phyloP scores from a whole-genome alignment of 2,888 invertebrate species.

The Dryomyza anilis region DNA sequence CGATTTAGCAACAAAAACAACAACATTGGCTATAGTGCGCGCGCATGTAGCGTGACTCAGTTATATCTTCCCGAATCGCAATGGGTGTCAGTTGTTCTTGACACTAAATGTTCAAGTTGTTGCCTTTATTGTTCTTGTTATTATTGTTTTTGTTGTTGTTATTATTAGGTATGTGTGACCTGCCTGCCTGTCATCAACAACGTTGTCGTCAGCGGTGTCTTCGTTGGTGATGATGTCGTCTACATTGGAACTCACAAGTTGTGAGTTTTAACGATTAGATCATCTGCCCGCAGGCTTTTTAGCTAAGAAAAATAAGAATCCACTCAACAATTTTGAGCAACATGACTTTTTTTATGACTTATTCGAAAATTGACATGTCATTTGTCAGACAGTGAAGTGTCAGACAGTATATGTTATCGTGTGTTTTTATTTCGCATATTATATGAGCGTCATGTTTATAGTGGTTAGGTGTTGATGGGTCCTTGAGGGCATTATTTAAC shows the following conservation, averaged over 20 bases:
- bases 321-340: too few relatives aligned
- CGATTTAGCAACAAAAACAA: background rate
- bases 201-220: background rate
- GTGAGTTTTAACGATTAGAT: constrained; percentile 11
- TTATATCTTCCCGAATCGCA: background rate
- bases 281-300: background rate
- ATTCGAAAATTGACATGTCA: constrained; percentile 10
- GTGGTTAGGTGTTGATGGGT: background rate
- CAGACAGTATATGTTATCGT: background rate
- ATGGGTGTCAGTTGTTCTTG: background rate
- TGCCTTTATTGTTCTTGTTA: constrained; percentile 7
- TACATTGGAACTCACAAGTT: constrained; percentile 10
- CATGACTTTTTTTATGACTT: background rate
- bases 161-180: too few relatives aligned
- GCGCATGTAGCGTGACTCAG: constrained; percentile 2
- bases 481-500: too few relatives aligned
- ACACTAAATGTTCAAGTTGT: constrained; percentile 14
- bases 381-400: background rate
- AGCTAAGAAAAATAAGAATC: background rate
- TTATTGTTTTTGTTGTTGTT: constrained; percentile 5
- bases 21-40: background rate
- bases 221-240: constrained; percentile 12
- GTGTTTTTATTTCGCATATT: too few relatives aligned
- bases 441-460: too few relatives aligned
- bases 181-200: too few relatives aligned